Evolutionary conservation across 1,140 invertebrate species (phyloP), one percentile per base, ranked within the genome.

Genomic region (Eciton burchellii): DNA sequence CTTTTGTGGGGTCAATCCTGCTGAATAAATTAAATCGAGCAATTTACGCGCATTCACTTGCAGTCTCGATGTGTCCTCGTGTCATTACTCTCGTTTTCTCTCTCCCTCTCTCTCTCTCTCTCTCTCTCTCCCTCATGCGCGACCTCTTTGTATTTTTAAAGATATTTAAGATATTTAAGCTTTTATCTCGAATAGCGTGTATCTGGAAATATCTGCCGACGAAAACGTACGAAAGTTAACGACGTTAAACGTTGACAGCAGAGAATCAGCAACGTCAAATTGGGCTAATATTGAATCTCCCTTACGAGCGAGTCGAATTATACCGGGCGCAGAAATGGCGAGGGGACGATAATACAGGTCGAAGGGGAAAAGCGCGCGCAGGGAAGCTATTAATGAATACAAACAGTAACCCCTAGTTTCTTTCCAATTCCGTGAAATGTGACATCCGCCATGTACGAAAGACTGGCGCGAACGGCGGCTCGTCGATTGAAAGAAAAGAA

Each of bases 251-350:
- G n/a, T 11, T 52, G 16, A 8, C 12, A 77, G 45, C 6, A 65
- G 45, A 9, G 14, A 41, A 35, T 9, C 12, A 76, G 3, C 11
- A 77, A 65, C 14, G 71, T 76, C 29, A 16, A 29, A 76, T 54
- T 65, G 14, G 19, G 41, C 19, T 43, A 76, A 68, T 68, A 77
- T 68, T 66, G 60, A 41, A 66, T 24, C 26, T 66, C 54, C 54
- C 16, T 43, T 35, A 71, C 49, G 49, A 77, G 19, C n/a, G 9
- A 19, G n/a, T 21, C 66, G 41, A 66, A 77, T 65, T 77, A 77
- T 54, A n/a, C 52, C 47, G 66, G n/a, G 35, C 14, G 41, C 35
- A 35, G 6, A 43, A 41, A 59, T 73, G 21, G 45, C 29, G 49
- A 52, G 29, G 41, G 41, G 1, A 24, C 19, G 16, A 65, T 63